Evolutionary conservation across 2,113 vertebrate genomes (phyloP).

Genomic region (Chitala chitala): DNA sequence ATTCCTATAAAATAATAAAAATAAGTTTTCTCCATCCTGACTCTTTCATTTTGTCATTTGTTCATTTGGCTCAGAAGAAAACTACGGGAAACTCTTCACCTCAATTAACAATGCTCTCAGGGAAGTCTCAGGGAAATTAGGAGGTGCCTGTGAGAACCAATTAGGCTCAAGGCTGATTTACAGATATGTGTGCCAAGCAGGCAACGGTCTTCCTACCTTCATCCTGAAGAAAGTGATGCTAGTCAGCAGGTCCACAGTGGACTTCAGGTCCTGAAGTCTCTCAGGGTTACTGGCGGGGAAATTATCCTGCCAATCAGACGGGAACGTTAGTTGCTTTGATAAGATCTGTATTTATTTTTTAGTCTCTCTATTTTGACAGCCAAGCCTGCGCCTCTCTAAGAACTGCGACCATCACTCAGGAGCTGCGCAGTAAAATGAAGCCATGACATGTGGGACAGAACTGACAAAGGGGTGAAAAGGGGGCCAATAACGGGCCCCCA

Average conservation of each 20-base stretch:
- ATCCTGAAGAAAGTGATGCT: conserved; percentile 98
- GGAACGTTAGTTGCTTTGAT: not conserved
- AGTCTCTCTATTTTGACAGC: too few species aligned
- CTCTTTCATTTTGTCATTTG: not conserved
- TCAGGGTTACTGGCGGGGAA: conserved; percentile 90
- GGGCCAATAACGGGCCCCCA: not conserved
- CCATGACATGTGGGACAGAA: not conserved
- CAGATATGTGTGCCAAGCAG: not conserved
- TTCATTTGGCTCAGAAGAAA: not conserved
- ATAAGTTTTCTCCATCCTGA: not conserved
- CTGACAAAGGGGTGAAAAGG: not conserved
- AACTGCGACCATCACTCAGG: not conserved
- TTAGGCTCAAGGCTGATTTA: not conserved
- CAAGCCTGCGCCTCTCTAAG: too few species aligned
- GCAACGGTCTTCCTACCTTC: conserved; percentile 72
- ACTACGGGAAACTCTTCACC: not conserved
- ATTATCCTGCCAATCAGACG: conserved; percentile 73
- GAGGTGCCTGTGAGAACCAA: not conserved
- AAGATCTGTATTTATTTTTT: too few species aligned
- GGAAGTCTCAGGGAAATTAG: conserved; percentile 5
- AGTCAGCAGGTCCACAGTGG: conserved; percentile 91
- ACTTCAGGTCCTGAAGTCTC: conserved; percentile 90
- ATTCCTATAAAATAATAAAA: not conserved
- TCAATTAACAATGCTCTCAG: conserved; percentile 6
- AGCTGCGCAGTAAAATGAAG: not conserved